Percentiles rank a stretch among this genome's conserved stretches.
These are phyloP conservation scores for Sinhomidia bicolor DNA, from an alignment of 2,888 invertebrate genomes.

Conservation along the genomic window DNA sequence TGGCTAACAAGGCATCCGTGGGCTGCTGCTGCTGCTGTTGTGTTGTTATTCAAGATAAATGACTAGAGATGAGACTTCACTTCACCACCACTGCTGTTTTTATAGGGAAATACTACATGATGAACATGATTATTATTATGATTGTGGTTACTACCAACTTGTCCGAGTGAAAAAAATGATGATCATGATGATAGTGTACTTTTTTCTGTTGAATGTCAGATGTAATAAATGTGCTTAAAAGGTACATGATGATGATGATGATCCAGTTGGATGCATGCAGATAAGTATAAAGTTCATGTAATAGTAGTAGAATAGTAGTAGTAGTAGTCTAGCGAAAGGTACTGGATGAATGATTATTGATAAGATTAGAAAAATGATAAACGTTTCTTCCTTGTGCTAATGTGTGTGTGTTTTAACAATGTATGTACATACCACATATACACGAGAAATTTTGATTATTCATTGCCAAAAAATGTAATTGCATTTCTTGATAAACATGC, in stretches of 20 bases:
- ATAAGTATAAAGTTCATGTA: no score
- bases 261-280: no score
- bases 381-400: no score
- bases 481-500: no score
- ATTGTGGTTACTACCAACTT: slow-evolving; percentile 27
- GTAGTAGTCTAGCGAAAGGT: no score
- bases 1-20: slow-evolving; percentile 75
- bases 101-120: slow-evolving; percentile 23
- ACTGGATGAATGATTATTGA: slow-evolving; percentile 15
- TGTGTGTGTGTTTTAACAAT: no score
- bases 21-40: slow-evolving; percentile 63
- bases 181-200: no score
- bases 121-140: slow-evolving; percentile 53
- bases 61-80: slow-evolving; percentile 48
- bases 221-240: no score
- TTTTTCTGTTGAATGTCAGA: not conserved
- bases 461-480: no score
- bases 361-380: slow-evolving; percentile 7
- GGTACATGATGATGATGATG: no score
- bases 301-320: no score
- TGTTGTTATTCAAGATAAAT: slow-evolving; percentile 53
- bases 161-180: slow-evolving; percentile 3
- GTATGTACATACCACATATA: no score
- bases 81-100: slow-evolving; percentile 27
- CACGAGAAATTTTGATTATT: not conserved